Base-by-base conservation (phyloP, 2,888 invertebrate species). In the Drosophila acutilabella region DNA sequence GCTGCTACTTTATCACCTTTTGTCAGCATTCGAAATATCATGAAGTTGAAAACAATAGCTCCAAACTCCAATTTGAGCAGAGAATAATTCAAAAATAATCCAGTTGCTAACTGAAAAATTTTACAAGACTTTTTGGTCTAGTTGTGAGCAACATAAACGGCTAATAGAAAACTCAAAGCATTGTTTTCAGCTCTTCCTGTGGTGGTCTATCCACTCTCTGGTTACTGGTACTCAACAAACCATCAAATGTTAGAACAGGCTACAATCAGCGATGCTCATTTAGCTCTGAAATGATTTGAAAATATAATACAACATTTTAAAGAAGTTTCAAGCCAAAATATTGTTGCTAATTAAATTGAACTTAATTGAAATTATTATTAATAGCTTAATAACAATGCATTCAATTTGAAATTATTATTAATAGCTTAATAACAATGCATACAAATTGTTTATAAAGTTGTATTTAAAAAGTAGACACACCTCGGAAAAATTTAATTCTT, bases 51-150 rank as follows among this genome's bases (percentile, higher is more conserved):
- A 36, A 44, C n/a, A 23, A 51, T 44, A 59, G 30, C 51, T 33
- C 2, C 33, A 10, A n/a, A 26, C 8, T 30, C 30, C 30, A 45
- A 38, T 30, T 14, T 14, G 13, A 23, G 18, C 70, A 73, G 67
- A 78, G 76, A 80, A 72, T 58, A 42, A 44, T 36, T 38, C 54
- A 70, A 66, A 78, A 78, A 78, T 68, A 57, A 59, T 18, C 44
- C 30, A 40, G 11, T 36, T 36, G 36, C 36, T 36, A 13, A 36
- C 36, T 13, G 8, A 8, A 4, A 23, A 3, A 10, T 36, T 33
- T 7, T 45, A 1, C 20, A 6, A 1, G 20, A 20, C 18, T 18
- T 7, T n/a, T 16, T 41, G 14, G 1, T n/a, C 23, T 42, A 33
- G 33, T 52, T 62, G 20, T 20, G 11, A 4, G 44, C 44, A 13